Percentiles rank a stretch among this genome's conserved stretches.
phyloP scores from a whole-genome alignment of 2,888 invertebrate species.

The Rhingia campestris region DNA sequence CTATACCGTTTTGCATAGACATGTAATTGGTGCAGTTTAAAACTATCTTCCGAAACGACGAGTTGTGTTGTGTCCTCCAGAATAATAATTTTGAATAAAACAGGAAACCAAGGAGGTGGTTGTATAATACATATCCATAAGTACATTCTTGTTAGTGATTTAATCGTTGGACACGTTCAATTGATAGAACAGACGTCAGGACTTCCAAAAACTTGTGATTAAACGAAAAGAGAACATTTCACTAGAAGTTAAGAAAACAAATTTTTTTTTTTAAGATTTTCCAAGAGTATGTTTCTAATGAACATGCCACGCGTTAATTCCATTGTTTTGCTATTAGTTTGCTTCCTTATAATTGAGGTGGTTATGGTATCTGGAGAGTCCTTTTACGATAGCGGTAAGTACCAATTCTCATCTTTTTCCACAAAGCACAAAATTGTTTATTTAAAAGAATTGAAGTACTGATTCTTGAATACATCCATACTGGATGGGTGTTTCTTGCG shows the following conservation, averaged over 20 bases:
- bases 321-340: slow-evolving; percentile 14
- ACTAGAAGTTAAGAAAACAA: too few species aligned
- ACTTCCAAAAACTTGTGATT: background rate
- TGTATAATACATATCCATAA: background rate
- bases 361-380: background rate
- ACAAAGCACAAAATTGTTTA: background rate
- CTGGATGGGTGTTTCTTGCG: background rate
- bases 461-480: background rate
- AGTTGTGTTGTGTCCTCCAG: slow-evolving; percentile 6
- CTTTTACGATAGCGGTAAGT: slow-evolving; percentile 38
- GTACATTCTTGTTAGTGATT: background rate
- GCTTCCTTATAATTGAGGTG: slow-evolving; percentile 1
- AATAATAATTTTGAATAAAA: background rate
- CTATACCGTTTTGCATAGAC: background rate
- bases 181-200: background rate
- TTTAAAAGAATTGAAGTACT: background rate
- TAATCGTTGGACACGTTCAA: background rate
- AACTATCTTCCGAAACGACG: slow-evolving; percentile 26
- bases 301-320: slow-evolving; percentile 24
- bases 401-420: background rate
- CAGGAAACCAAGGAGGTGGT: slow-evolving; percentile 4
- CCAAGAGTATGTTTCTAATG: background rate
- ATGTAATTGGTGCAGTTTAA: slow-evolving; percentile 32
- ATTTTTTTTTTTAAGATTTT: background rate
- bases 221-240: too few species aligned